These are phyloP conservation scores for Cyanoramphus novaezelandiae DNA, from an alignment of 2,113 vertebrate genomes.

Conservation along the genomic window DNA sequence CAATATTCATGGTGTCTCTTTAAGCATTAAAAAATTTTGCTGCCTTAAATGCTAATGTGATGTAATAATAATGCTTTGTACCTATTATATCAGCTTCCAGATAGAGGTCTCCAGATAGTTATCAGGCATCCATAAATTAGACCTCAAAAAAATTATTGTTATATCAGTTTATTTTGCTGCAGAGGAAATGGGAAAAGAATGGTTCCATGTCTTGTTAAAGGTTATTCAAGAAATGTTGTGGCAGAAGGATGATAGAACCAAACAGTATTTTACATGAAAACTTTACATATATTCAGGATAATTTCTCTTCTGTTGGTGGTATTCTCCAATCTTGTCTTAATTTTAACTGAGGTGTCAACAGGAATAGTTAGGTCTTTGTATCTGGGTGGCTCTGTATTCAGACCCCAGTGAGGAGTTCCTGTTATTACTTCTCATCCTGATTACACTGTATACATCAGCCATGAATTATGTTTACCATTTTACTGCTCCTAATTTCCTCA, in stretches of 20 bases:
- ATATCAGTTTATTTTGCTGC: not conserved
- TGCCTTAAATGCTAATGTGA: not conserved
- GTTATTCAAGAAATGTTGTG: not conserved
- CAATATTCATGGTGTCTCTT: not conserved
- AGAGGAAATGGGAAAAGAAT: not conserved
- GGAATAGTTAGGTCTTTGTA: not conserved
- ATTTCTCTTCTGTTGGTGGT: not conserved
- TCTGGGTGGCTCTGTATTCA: not conserved
- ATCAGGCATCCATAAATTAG: not conserved
- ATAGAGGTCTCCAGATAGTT: not conserved
- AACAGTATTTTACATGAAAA: not conserved
- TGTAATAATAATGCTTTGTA: not conserved
- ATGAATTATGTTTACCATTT: not conserved
- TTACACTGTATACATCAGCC: not conserved
- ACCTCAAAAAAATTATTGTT: not conserved
- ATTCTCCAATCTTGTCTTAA: not conserved
- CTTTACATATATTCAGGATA: fast-evolving
- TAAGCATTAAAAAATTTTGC: not conserved
- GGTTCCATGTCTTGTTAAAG: not conserved
- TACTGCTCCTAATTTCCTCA: not conserved
- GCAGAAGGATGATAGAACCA: not conserved
- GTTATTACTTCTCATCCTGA: not conserved
- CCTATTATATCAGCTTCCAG: not conserved
- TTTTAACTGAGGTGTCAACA: not conserved
- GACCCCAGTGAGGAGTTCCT: not conserved